phyloP scores from a whole-genome alignment of 2,113 vertebrate species.

The Tinamus guttatus region DNA sequence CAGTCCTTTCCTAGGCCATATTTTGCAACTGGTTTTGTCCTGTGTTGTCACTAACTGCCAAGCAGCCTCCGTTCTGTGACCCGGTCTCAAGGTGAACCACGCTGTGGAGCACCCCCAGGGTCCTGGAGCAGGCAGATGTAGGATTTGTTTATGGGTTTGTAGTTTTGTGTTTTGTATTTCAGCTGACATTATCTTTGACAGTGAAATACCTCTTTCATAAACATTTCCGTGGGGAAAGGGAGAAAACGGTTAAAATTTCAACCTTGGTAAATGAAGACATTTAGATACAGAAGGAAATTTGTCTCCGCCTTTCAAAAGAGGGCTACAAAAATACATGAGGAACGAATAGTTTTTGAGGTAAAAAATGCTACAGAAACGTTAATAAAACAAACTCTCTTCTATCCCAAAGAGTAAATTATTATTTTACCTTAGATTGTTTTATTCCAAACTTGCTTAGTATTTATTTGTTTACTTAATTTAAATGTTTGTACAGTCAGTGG shows the following conservation, averaged over 20 bases:
- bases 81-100: not conserved
- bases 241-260: not conserved
- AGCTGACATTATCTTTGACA: not conserved
- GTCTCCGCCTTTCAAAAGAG: not conserved
- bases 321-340: not conserved
- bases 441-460: not conserved
- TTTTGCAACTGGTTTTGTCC: not conserved
- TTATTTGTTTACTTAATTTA: not conserved
- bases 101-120: not conserved
- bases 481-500: not conserved
- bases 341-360: not conserved
- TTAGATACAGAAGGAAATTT: not conserved
- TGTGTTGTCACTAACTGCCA: not conserved
- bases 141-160: not conserved
- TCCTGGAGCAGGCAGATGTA: not conserved
- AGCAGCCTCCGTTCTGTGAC: not conserved
- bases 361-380: not conserved
- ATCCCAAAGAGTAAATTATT: not conserved
- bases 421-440: not conserved
- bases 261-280: not conserved
- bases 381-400: not conserved
- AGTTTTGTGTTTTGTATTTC: not conserved
- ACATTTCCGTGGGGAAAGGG: not conserved
- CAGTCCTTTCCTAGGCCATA: not conserved
- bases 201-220: not conserved